Percentiles rank a stretch among this genome's conserved stretches.
Evolutionary conservation across 2,888 invertebrate species (phyloP).

Genomic region (Volucella zonaria): DNA sequence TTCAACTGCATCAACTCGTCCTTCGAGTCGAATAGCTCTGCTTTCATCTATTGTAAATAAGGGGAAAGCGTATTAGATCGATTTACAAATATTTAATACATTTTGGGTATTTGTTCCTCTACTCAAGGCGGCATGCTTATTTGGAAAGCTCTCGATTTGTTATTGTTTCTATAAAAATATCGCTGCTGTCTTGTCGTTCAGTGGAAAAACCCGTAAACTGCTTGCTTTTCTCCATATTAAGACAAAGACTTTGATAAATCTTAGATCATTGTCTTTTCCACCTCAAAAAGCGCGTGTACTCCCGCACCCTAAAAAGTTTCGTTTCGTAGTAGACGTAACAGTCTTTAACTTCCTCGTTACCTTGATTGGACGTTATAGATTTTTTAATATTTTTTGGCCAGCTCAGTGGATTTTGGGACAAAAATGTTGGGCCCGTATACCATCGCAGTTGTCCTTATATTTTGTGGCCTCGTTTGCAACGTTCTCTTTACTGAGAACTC

Average conservation of each 20-base stretch:
- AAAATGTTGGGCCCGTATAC: no score
- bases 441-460: not conserved
- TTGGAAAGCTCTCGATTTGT: slow-evolving; percentile 16
- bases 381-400: not conserved
- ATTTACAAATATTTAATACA: not conserved
- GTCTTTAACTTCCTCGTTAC: no score
- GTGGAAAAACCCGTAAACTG: not conserved
- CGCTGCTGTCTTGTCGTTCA: not conserved
- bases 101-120: not conserved
- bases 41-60: slow-evolving; percentile 42
- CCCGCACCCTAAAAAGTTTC: no score
- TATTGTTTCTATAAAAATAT: slow-evolving; percentile 39
- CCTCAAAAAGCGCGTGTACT: no score
- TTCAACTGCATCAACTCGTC: slow-evolving; percentile 29
- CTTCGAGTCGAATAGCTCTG: slow-evolving; percentile 26
- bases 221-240: no score
- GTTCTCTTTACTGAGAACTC: not conserved
- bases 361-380: no score
- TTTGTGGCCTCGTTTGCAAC: not conserved
- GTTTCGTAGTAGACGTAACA: no score
- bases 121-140: not conserved
- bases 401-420: not conserved
- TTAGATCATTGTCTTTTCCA: no score
- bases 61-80: slow-evolving; percentile 33
- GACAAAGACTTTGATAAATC: no score